Percentiles rank a stretch among this genome's conserved stretches.
phyloP scores from a whole-genome alignment of 2,888 invertebrate species.

The Oxyteleia sp. region DNA sequence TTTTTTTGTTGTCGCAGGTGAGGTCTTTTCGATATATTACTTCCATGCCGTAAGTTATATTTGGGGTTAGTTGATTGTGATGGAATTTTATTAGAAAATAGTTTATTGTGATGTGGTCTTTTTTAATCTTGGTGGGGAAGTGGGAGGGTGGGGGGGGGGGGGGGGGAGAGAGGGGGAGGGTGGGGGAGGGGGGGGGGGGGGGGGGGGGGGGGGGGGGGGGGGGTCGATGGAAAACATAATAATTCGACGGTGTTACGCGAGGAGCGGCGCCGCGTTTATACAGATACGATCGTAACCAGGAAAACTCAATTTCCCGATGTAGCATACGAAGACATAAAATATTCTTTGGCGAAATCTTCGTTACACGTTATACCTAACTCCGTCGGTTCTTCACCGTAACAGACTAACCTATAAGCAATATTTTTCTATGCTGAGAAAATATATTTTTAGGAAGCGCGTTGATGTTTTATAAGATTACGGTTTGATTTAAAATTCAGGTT shows the following conservation, averaged over 20 bases:
- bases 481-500: slow-evolving; percentile 55
- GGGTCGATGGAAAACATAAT: neutral
- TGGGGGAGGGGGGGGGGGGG: too few species aligned
- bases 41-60: too few species aligned
- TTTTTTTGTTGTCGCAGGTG: too few species aligned
- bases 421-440: slow-evolving; percentile 47
- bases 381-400: slow-evolving; percentile 41
- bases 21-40: too few species aligned
- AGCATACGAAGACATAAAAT: slow-evolving; percentile 70
- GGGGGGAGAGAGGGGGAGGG: too few species aligned
- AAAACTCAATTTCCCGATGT: slow-evolving; percentile 61
- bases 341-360: slow-evolving; percentile 66
- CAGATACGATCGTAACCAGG: slow-evolving; percentile 55
- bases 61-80: too few species aligned
- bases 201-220: too few species aligned
- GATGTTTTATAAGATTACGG: slow-evolving; percentile 59
- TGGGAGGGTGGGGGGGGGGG: too few species aligned
- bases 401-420: slow-evolving; percentile 64
- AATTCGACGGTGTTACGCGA: slow-evolving; percentile 10
- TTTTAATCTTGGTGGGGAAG: too few species aligned
- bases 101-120: too few species aligned
- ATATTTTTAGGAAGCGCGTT: slow-evolving; percentile 43
- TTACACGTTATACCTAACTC: slow-evolving; percentile 50
- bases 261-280: slow-evolving; percentile 13
- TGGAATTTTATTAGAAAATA: too few species aligned